These are phyloP conservation scores for Caenorhabditis zanzibari DNA, from an alignment of 2,888 invertebrate genomes.

Conservation along the genomic window DNA sequence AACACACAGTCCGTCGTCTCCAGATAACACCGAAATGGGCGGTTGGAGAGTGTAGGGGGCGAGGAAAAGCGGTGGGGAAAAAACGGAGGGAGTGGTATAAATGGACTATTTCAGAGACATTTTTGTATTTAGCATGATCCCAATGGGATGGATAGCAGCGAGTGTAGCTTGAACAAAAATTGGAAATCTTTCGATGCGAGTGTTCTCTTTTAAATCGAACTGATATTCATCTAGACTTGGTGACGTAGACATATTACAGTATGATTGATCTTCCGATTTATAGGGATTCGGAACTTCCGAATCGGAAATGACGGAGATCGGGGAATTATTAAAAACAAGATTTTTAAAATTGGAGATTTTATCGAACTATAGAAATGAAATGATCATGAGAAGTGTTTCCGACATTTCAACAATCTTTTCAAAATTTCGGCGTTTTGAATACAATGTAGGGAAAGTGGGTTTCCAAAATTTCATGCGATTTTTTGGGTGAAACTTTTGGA, in stretches of 20 bases:
- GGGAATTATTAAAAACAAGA: too few species aligned
- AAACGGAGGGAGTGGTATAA: neutral
- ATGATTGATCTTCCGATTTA: too few species aligned
- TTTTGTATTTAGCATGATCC: slow-evolving; percentile 10
- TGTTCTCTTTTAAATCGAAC: neutral
- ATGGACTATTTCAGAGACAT: slow-evolving; percentile 9
- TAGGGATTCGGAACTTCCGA: too few species aligned
- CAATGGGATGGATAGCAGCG: neutral
- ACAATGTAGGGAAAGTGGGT: too few species aligned
- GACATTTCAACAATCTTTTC: neutral
- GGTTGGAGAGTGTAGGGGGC: slow-evolving; percentile 15
- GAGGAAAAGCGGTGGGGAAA: neutral
- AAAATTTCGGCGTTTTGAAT: too few species aligned
- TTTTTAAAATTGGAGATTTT: too few species aligned
- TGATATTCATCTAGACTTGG: neutral
- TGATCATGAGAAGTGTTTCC: neutral
- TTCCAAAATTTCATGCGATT: too few species aligned
- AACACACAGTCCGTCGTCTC: neutral
- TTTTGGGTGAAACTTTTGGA: too few species aligned
- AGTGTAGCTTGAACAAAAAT: slow-evolving; percentile 17
- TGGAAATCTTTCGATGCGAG: neutral
- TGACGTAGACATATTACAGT: neutral
- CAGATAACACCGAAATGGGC: slow-evolving; percentile 4
- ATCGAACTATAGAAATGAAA: too few species aligned
- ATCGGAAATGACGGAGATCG: too few species aligned